These are phyloP conservation scores for Poecile montanus DNA, from an alignment of 2,797 vertebrate species.

Conservation along the genomic window DNA sequence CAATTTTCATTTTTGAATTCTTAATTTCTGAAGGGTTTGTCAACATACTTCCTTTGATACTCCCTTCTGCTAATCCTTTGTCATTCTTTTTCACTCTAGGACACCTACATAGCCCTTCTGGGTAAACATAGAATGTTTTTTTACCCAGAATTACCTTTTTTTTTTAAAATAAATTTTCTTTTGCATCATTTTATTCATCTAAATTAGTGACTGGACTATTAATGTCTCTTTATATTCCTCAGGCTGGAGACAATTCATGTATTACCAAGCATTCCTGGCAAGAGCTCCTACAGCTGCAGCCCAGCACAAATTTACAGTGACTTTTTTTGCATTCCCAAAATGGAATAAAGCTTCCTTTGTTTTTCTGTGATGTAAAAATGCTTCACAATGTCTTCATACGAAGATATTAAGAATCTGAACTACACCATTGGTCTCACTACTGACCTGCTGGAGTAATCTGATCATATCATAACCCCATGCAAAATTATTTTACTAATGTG, in stretches of 20 bases:
- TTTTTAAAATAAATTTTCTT: neutral
- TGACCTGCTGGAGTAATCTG: neutral
- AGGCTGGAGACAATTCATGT: neutral
- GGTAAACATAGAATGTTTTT: neutral
- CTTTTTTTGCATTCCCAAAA: neutral
- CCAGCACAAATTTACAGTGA: neutral
- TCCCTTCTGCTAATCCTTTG: neutral
- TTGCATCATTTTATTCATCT: neutral
- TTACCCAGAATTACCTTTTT: neutral
- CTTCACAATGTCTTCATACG: neutral
- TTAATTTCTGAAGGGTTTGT: neutral
- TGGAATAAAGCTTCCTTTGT: neutral
- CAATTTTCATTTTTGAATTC: neutral
- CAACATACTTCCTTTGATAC: neutral
- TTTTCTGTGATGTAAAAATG: neutral
- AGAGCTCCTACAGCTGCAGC: neutral
- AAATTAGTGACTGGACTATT: neutral
- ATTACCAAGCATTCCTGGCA: neutral
- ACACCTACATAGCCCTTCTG: neutral
- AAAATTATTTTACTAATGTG: neutral
- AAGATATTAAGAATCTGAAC: neutral
- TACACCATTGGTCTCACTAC: neutral
- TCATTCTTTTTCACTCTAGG: neutral
- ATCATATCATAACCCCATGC: neutral
- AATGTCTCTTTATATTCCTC: neutral